phyloP scores from a whole-genome alignment of 2,888 invertebrate species.

The Disparrhopalites patrizii region DNA sequence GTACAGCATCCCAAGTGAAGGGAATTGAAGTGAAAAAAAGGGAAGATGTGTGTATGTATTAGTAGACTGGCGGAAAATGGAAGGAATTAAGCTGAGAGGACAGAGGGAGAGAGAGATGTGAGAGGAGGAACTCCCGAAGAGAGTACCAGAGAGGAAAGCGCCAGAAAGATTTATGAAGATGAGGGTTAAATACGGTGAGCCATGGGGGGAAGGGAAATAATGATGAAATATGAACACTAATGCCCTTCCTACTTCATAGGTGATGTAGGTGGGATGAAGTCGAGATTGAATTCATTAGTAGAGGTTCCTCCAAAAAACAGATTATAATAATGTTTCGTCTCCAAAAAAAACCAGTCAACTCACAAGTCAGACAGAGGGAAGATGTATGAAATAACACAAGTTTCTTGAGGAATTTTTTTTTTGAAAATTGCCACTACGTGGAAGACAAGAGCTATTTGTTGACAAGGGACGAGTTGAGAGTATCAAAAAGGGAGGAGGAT shows the following conservation, averaged over 20 bases:
- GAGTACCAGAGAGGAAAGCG: too few species aligned
- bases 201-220: too few species aligned
- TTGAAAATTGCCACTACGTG: neutral
- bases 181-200: neutral
- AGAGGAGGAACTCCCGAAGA: too few species aligned
- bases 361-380: neutral
- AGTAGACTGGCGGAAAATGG: too few species aligned
- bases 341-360: too few species aligned
- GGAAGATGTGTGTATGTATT: too few species aligned
- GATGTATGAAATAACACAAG: neutral
- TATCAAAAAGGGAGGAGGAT: slow-evolving; percentile 15
- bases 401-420: neutral
- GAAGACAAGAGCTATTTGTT: neutral
- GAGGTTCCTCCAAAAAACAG: too few species aligned
- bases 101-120: too few species aligned
- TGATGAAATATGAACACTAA: slow-evolving; percentile 1
- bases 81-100: too few species aligned
- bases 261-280: neutral
- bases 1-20: too few species aligned
- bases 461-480: neutral
- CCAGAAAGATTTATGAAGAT: neutral
- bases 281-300: slow-evolving; percentile 7
- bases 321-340: slow-evolving; percentile 6
- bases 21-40: too few species aligned
- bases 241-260: too few species aligned